A percentile compares a stretch with the other conserved stretches of the same genome.
Evolutionary conservation across 2,888 invertebrate genomes (phyloP).

Genomic region (Apamea monoglypha): DNA sequence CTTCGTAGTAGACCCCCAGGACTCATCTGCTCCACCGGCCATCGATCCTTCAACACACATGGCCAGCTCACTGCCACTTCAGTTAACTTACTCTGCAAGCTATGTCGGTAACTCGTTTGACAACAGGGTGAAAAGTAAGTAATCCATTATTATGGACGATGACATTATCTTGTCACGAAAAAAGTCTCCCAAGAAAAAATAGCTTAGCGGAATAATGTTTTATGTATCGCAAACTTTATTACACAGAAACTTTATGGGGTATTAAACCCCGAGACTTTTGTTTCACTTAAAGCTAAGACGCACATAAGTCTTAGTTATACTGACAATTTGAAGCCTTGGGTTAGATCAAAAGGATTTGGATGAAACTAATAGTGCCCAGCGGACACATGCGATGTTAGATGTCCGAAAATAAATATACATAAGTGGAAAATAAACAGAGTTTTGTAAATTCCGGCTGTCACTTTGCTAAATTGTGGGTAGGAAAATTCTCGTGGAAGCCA

Average conservation of each 20-base stretch:
- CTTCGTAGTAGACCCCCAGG: too few species aligned
- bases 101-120: neutral
- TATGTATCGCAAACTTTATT: conserved; percentile 70
- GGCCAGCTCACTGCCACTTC: neutral
- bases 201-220: conserved; percentile 62
- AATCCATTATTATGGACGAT: conserved; percentile 27
- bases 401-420: conserved; percentile 30
- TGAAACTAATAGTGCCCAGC: conserved; percentile 42
- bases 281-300: conserved; percentile 64
- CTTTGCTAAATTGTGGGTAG: neutral
- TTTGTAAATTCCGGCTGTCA: neutral
- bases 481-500: neutral
- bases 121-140: conserved; percentile 21
- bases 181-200: conserved; percentile 42
- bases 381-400: conserved; percentile 29
- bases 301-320: conserved; percentile 67
- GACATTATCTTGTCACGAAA: conserved; percentile 46
- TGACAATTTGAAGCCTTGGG: conserved; percentile 63
- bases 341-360: conserved; percentile 61
- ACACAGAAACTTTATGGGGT: conserved; percentile 45
- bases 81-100: neutral
- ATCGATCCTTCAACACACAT: neutral
- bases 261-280: conserved; percentile 64
- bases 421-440: conserved; percentile 9
- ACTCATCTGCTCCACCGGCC: neutral